Percentiles rank a stretch among this genome's conserved stretches.
These are phyloP conservation scores for Fragum whitleyi DNA, from an alignment of 2,888 invertebrate genomes.

Conservation along the genomic window DNA sequence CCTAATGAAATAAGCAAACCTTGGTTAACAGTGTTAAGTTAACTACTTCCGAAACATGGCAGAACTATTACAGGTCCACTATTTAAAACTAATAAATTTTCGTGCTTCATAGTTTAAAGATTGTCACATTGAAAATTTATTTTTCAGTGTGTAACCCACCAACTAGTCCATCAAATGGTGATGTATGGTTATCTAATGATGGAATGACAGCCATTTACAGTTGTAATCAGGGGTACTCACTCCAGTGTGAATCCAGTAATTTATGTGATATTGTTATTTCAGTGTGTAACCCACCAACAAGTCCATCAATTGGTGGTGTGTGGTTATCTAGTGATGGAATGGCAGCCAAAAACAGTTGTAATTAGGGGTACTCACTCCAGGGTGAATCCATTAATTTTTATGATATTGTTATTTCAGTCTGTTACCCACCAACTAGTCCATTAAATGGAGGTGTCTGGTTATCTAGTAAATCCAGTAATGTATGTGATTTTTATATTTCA, in stretches of 20 bases:
- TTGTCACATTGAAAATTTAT: too few relatives aligned
- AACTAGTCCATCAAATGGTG: constrained; percentile 36
- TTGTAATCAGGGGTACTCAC: constrained; percentile 49
- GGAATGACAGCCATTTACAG: constrained; percentile 30
- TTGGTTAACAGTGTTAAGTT: too few relatives aligned
- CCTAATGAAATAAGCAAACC: too few relatives aligned
- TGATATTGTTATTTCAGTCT: constrained; percentile 42
- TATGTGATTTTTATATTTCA: too few relatives aligned
- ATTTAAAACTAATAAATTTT: too few relatives aligned
- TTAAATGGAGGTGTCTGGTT: constrained; percentile 42
- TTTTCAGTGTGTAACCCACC: constrained; percentile 59
- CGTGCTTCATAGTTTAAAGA: too few relatives aligned
- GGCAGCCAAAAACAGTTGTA: constrained; percentile 38
- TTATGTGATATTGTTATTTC: too few relatives aligned
- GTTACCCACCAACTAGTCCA: constrained; percentile 45
- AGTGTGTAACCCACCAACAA: constrained; percentile 55
- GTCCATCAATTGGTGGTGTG: constrained; percentile 39
- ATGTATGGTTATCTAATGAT: constrained; percentile 39
- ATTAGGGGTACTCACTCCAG: constrained; percentile 40
- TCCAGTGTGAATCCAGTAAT: constrained; percentile 40
- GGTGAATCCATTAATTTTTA: constrained; percentile 38
- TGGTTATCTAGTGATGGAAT: constrained; percentile 41
- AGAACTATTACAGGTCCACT: too few relatives aligned
- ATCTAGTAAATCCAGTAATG: too few relatives aligned
- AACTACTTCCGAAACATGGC: too few relatives aligned